Conservation (phyloP, 2,113 vertebrate species). For the Semicossyphus pulcher region DNA sequence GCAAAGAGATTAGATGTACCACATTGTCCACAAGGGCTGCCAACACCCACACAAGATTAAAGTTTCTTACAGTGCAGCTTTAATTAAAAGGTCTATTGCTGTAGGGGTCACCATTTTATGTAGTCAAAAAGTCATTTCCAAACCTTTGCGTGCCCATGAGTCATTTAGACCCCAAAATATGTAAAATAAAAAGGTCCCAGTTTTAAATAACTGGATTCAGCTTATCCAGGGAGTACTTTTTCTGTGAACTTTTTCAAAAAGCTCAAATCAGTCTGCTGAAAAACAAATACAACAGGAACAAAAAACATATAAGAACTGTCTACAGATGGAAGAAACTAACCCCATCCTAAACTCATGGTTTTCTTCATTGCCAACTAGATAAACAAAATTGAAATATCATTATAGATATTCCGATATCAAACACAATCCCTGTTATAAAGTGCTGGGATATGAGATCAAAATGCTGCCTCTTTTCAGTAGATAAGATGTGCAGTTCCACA, state of each 20-base stretch:
- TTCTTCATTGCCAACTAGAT: background rate
- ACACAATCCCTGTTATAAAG: conserved; percentile 14
- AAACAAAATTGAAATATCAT: conserved; percentile 17
- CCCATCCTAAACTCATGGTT: conserved; percentile 2
- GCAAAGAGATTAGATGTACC: no score
- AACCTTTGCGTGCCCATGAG: no score
- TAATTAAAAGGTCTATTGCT: no score
- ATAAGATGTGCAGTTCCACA: conserved; percentile 46
- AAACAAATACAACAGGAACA: background rate
- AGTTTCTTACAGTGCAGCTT: no score
- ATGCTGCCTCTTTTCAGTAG: conserved; percentile 10
- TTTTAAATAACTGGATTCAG: no score
- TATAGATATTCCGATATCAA: conserved; percentile 27
- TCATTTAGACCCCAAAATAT: no score
- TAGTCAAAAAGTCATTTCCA: no score
- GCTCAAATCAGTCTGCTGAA: background rate
- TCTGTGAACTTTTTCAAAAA: background rate
- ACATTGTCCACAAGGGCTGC: no score
- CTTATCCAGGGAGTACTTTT: background rate
- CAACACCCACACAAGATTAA: no score
- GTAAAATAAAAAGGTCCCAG: no score
- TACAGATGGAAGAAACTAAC: background rate
- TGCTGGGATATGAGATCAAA: background rate
- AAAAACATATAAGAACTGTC: no score
- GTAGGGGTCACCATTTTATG: no score